Evolutionary conservation across 2,113 vertebrate genomes (phyloP).

Genomic region (Edolisoma coerulescens): DNA sequence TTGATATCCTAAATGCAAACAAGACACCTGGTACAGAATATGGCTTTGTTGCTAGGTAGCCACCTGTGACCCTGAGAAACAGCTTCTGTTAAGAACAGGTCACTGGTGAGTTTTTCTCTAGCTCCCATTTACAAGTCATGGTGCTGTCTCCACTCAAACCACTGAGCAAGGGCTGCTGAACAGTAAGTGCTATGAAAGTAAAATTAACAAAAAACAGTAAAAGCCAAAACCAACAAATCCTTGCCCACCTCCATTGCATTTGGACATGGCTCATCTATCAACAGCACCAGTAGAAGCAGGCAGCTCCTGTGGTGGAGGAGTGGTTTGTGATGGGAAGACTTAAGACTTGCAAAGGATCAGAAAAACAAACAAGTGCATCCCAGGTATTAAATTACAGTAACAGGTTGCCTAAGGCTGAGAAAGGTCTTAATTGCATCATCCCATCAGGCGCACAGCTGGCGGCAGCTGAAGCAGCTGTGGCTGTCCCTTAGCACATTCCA

Average conservation of each 20-base stretch:
- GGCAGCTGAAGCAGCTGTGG: not conserved
- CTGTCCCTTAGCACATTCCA: not conserved
- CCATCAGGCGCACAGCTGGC: not conserved
- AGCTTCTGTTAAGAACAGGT: not conserved
- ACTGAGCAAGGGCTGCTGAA: not conserved
- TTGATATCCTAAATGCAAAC: not conserved
- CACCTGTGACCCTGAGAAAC: constrained; percentile 25
- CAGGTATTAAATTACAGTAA: constrained; percentile 22
- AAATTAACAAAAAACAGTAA: not conserved
- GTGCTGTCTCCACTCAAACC: not conserved
- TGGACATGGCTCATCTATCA: not conserved
- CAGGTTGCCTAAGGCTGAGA: constrained; percentile 24
- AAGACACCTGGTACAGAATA: not conserved
- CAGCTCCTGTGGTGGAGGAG: not conserved
- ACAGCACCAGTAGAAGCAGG: constrained; percentile 21
- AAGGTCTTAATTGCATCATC: not conserved
- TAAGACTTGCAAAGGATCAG: constrained; percentile 4
- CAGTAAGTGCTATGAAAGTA: not conserved
- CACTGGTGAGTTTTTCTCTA: not conserved
- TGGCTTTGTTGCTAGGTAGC: constrained; percentile 63
- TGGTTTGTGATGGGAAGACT: constrained; percentile 26
- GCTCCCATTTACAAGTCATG: not conserved
- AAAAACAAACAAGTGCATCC: constrained; percentile 3
- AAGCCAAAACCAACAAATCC: not conserved
- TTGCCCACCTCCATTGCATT: not conserved